phyloP scores from a whole-genome alignment of 2,113 vertebrate species.

The Bujurquina vittata region DNA sequence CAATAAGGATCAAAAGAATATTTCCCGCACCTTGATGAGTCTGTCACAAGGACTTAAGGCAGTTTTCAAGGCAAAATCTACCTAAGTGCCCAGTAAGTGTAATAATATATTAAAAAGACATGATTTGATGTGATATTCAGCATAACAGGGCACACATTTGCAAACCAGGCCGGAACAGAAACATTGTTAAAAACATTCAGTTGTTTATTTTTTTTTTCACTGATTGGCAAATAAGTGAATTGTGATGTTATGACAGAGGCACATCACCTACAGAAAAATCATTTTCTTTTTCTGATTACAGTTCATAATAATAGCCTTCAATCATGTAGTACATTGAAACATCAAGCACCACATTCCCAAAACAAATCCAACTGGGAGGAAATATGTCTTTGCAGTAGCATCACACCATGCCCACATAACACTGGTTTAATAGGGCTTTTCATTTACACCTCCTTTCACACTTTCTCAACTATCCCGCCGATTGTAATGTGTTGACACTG shows the following conservation, averaged over 20 bases:
- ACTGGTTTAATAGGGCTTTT: conserved; percentile 26
- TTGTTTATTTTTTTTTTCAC: too few relatives aligned
- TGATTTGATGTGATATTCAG: background rate
- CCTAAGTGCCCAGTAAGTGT: too few relatives aligned
- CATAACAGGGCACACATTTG: background rate
- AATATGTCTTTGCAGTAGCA: conserved; percentile 23
- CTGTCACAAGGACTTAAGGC: rapidly evolving
- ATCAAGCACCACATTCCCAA: background rate
- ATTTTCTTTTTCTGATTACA: background rate
- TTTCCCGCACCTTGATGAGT: background rate
- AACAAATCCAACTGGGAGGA: background rate
- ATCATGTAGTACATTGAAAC: background rate
- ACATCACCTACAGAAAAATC: background rate
- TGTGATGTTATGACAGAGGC: background rate
- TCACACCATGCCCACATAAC: conserved; percentile 14
- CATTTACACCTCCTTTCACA: conserved; percentile 58
- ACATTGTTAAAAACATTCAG: background rate
- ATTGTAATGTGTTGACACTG: conserved; percentile 43
- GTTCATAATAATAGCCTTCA: background rate
- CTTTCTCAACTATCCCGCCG: conserved; percentile 25
- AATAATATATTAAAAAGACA: background rate
- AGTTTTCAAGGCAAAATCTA: background rate
- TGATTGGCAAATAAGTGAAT: too few relatives aligned
- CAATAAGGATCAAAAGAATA: background rate
- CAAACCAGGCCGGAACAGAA: background rate